These are phyloP conservation scores for Thymelicus lineola DNA, from an alignment of 2,888 invertebrate species.

Conservation along the genomic window DNA sequence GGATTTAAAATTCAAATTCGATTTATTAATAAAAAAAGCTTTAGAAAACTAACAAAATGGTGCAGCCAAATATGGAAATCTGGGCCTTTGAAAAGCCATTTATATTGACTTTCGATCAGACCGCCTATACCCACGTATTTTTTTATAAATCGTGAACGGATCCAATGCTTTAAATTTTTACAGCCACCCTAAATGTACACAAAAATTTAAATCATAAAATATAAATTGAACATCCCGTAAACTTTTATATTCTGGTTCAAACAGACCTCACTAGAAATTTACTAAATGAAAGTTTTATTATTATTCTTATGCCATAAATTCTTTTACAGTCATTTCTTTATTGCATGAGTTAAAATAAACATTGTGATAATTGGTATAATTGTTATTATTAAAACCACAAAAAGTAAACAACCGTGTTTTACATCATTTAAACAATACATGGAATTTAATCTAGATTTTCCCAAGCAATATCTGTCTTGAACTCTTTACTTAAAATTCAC, in stretches of 20 bases:
- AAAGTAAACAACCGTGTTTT: too few species aligned
- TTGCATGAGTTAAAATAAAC: too few species aligned
- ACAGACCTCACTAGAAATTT: background rate
- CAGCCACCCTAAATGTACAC: constrained; percentile 2
- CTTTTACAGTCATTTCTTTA: too few species aligned
- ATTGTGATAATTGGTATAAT: too few species aligned
- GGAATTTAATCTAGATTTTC: constrained; percentile 60
- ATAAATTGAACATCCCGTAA: constrained; percentile 4
- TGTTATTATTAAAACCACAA: too few species aligned
- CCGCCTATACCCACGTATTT: background rate
- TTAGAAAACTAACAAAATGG: constrained; percentile 9
- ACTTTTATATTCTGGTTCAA: constrained; percentile 14
- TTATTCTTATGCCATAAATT: too few species aligned
- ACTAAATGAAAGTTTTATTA: too few species aligned
- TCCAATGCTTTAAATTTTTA: constrained; percentile 8
- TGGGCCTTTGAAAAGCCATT: constrained; percentile 13
- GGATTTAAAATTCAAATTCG: constrained; percentile 4
- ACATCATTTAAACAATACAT: constrained; percentile 55
- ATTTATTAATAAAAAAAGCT: constrained; percentile 10
- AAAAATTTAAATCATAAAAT: constrained; percentile 23
- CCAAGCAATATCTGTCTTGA: constrained; percentile 50
- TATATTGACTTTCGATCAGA: constrained; percentile 16
- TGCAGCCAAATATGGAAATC: constrained; percentile 17
- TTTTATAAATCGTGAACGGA: constrained; percentile 4
- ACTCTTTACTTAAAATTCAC: constrained; percentile 54